Evolutionary conservation across 1,140 invertebrate genomes (phyloP).

Genomic region (Euwallacea fornicatus): DNA sequence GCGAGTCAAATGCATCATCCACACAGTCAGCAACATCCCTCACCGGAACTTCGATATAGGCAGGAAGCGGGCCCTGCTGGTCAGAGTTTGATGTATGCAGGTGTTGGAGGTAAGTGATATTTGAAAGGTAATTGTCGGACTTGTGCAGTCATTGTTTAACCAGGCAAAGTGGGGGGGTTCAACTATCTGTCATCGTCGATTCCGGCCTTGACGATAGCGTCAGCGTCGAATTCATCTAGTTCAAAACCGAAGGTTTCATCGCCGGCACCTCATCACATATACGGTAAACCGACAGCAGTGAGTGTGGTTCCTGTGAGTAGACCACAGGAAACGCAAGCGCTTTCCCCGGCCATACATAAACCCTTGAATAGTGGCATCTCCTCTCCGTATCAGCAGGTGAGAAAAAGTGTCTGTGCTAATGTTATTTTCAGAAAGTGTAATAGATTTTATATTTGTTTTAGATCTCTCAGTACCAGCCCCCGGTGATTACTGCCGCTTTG

Average conservation of each 20-base stretch:
- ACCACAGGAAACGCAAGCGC: conserved; percentile 45
- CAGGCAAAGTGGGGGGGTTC: no score
- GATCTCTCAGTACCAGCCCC: conserved; percentile 60
- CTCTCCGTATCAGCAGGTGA: conserved; percentile 62
- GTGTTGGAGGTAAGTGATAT: conserved; percentile 28
- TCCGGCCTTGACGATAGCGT: conserved; percentile 43
- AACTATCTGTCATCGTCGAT: conserved; percentile 38
- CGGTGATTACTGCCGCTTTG: conserved; percentile 55
- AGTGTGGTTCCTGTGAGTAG: conserved; percentile 61
- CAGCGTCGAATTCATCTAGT: conserved; percentile 41
- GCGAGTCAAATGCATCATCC: conserved; percentile 41
- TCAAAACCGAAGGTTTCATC: conserved; percentile 75
- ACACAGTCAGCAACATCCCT: conserved; percentile 54
- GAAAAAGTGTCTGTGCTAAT: no score
- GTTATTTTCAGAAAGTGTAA: no score
- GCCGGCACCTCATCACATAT: conserved; percentile 77
- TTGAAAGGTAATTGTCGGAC: no score
- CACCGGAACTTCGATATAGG: conserved; percentile 54
- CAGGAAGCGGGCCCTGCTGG: conserved; percentile 33
- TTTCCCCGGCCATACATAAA: conserved; percentile 54
- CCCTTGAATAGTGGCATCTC: conserved; percentile 59
- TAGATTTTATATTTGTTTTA: background rate
- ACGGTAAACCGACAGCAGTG: conserved; percentile 69
- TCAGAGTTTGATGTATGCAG: conserved; percentile 47
- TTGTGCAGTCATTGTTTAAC: no score